Evolutionary conservation across 2,113 vertebrate species (phyloP), one percentile per base, ranked within the genome.

Genomic region (Paracanthobrama guichenoti): DNA sequence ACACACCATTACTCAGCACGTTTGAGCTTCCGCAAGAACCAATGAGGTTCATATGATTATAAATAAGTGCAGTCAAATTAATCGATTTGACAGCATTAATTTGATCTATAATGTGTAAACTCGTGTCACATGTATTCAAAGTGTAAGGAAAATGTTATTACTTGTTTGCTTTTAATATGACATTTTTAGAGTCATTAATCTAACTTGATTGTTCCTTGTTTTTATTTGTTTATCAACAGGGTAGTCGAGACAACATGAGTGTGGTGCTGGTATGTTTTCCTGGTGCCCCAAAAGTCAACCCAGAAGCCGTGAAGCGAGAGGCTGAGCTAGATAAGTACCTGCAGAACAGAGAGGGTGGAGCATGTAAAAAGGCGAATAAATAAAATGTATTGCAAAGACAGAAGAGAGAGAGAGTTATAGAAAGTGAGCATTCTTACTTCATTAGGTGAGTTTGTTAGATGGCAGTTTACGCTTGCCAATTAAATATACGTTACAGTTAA

Each of bases 161-260:
- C 46, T 13, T 13, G 46, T 3, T 13, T 35, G 35, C 35, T 35
- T n/a, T n/a, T 35, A 35, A 35, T 48, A 13, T 50, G 48, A 13
- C 13, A 50, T 50, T 50, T 50, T 50, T 50, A 16, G 14, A 50
- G 18, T 42, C 44, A 8, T 48, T 28, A 28, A 10, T 8, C 0
- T 87, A 74, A 84, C 83, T 50, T 11, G 7, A 48, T 35, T 59
- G 89, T 88, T 89, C 74, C 69, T 89, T 69, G 89, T 91, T 69
- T 64, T 86, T 77, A 11, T 71, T 16, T 81, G n/a, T 84, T 57
- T 87, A 14, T 69, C 18, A 14, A 84, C 88, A 97, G 96, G 96
- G 96, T 92, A 97, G 96, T 92, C 95, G 96, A 89, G 96, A 97
- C 95, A 97, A 97, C 94, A 97, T 97, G 96, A 97, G 96, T 93